Base-by-base conservation (phyloP, 2,113 vertebrate species). In the Cebus imitator region DNA sequence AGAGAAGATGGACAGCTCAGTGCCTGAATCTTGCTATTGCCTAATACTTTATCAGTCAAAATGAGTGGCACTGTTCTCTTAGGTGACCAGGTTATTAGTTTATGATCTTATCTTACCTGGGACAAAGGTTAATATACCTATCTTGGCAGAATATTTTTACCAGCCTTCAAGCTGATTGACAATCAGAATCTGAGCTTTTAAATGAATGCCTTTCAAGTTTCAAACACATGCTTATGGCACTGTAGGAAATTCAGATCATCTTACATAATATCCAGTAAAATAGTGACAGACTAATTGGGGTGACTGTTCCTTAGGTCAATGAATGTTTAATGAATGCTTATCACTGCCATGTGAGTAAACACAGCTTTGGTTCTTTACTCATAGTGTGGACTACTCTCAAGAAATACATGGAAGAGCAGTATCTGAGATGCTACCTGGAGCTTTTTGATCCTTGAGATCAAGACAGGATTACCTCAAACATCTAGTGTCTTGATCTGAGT, bases 71-170 rank as follows among this genome's bases (percentile, higher is more conserved):
- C 20, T 21, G 10, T 93, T 95, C 37, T 87, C 50, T 50, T 79
- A 72, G 50, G 73, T 90, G 93, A 94, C 73, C 12, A 72, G 48
- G 55, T 85, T 35, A 87, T 88, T 72, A 93, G 70, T 61, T 90
- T 76, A 70, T 94, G 32, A 52, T 76, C 55, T 87, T 14, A 45
- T 92, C 37, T 90, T 90, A 76, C 66, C 35, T 82, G 14, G 40
- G 86, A 92, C 72, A 97, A 88, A 94, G 45, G 5, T 73, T 89
- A 88, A 90, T 87, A 72, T 92, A 50, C 40, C 20, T 79, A 76
- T 90, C 35, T 82, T 88, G 45, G 52, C 17, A 96, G 80, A 79
- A 20, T 89, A 43, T 16, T 58, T 85, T 93, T 72, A 76, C 61
- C 3, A 75, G 43, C 52, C 40, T 52, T 48, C 48, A 86, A 40